A percentile compares a stretch with the other conserved stretches of the same genome.
Conservation (phyloP, 1,140 invertebrate species). For the Arion vulgaris region DNA sequence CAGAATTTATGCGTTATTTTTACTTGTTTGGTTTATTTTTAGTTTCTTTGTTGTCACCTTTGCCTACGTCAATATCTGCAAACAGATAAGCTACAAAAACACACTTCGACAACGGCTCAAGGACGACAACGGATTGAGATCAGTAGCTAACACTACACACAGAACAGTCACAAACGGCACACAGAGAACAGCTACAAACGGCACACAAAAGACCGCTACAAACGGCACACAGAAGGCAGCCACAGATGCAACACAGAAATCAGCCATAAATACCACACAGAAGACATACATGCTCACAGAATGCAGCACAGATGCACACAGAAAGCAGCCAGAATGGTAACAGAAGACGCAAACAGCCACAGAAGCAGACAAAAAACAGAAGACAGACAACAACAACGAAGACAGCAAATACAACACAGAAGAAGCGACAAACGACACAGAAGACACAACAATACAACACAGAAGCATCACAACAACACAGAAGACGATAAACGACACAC, state of each 20-base stretch:
- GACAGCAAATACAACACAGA: no score
- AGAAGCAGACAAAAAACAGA: background rate
- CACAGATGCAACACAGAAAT: background rate
- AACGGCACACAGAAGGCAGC: background rate
- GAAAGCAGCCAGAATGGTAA: background rate
- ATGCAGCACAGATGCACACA: background rate
- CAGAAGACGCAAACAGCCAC: background rate
- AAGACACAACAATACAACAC: no score
- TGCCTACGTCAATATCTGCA: conserved; percentile 20
- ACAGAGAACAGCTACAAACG: no score
- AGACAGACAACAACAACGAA: no score
- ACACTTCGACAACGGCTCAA: background rate
- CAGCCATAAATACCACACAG: background rate
- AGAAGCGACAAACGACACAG: no score
- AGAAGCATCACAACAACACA: no score
- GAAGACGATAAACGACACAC: no score
- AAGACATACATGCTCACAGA: background rate
- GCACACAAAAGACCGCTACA: no score
- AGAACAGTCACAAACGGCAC: no score
- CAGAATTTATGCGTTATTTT: background rate
- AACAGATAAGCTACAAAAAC: conserved; percentile 12
- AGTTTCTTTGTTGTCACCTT: conserved; percentile 17
- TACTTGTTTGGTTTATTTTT: background rate
- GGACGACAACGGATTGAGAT: background rate
- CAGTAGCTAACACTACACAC: background rate